These are phyloP conservation scores for Ochropleura leucogaster DNA, from an alignment of 2,888 invertebrate genomes.

Conservation along the genomic window DNA sequence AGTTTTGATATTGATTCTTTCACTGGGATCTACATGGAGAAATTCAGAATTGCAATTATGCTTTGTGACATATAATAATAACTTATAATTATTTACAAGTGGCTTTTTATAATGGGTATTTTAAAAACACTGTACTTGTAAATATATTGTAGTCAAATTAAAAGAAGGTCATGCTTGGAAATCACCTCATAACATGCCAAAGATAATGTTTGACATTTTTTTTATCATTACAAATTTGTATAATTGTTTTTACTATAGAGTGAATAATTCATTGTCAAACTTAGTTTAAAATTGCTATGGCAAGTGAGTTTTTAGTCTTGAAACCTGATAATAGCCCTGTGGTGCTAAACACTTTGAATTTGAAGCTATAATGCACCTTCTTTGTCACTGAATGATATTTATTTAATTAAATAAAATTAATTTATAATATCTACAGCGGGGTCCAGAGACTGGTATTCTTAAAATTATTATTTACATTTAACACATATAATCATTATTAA, in stretches of 20 bases:
- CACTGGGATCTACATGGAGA: background rate
- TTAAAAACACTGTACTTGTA: background rate
- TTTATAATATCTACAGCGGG: background rate
- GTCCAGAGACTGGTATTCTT: slow-evolving; percentile 11
- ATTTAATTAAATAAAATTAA: background rate
- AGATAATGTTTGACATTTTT: background rate
- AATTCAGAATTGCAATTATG: background rate
- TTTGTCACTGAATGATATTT: background rate
- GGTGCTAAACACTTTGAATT: background rate
- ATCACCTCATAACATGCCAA: background rate
- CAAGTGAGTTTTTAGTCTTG: background rate
- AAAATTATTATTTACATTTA: slow-evolving; percentile 32
- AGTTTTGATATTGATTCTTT: background rate
- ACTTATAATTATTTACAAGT: background rate
- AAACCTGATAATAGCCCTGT: background rate
- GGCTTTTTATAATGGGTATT: background rate
- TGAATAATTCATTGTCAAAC: background rate
- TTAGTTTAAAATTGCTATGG: background rate
- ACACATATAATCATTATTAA: slow-evolving; percentile 2
- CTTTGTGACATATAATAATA: background rate
- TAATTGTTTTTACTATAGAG: background rate
- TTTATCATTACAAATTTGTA: background rate
- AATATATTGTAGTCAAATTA: background rate
- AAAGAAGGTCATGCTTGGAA: background rate
- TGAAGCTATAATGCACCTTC: background rate